phyloP scores from a whole-genome alignment of 2,113 vertebrate species.

The Corythornis cristatus region DNA sequence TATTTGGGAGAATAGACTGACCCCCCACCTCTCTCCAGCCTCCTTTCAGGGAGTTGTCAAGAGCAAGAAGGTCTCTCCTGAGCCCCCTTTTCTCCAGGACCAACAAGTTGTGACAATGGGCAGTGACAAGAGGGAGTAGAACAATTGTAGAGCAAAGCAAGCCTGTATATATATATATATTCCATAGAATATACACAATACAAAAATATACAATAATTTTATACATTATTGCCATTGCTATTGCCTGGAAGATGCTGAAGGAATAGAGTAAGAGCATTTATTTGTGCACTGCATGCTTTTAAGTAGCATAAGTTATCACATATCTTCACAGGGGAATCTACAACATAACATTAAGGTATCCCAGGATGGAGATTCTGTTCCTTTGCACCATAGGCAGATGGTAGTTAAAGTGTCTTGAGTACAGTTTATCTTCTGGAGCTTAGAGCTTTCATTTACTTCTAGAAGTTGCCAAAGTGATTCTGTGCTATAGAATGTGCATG shows the following conservation, averaged over 20 bases:
- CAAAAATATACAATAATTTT: not conserved
- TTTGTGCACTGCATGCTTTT: not conserved
- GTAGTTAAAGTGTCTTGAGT: not conserved
- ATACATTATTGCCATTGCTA: not conserved
- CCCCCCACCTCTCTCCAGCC: too few relatives aligned
- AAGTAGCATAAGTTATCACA: not conserved
- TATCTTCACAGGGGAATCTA: not conserved
- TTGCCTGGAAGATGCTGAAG: not conserved
- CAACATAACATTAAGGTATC: not conserved
- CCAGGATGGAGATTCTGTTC: not conserved
- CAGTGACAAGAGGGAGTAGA: too few relatives aligned
- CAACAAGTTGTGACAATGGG: too few relatives aligned
- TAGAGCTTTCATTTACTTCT: constrained; percentile 1
- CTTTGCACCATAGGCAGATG: not conserved
- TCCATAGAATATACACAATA: not conserved
- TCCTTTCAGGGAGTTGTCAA: too few relatives aligned
- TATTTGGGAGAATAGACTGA: not conserved
- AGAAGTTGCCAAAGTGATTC: not conserved
- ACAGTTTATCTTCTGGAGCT: not conserved
- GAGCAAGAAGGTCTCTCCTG: too few relatives aligned
- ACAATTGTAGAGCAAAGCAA: not conserved
- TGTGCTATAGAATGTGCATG: rapidly evolving
- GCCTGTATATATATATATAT: not conserved
- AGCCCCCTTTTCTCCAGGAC: too few relatives aligned
- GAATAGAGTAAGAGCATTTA: not conserved